These are phyloP conservation scores for Conopomorpha cramerella DNA, from an alignment of 1,140 invertebrate genomes.

Conservation along the genomic window DNA sequence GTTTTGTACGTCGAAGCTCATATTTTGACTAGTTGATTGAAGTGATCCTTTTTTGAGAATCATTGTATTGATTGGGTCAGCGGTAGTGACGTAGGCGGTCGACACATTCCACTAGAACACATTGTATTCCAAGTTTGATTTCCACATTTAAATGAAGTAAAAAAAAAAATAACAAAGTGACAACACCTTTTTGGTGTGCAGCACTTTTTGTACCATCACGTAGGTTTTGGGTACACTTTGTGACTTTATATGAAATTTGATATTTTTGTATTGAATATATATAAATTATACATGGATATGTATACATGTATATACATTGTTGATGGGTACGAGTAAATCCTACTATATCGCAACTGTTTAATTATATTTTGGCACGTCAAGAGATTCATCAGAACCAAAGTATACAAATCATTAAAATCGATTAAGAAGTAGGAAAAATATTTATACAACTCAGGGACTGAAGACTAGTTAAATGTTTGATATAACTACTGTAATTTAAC, in stretches of 20 bases:
- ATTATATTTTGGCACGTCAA: constrained; percentile 58
- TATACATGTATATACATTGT: constrained; percentile 61
- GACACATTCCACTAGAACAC: constrained; percentile 57
- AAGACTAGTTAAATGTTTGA: constrained; percentile 60
- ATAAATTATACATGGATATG: constrained; percentile 61
- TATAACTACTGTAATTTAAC: constrained; percentile 58
- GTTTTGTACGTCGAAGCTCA: constrained; percentile 57
- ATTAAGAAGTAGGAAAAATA: constrained; percentile 58
- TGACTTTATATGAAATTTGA: constrained; percentile 61
- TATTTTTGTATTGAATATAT: constrained; percentile 62
- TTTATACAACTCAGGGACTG: constrained; percentile 59
- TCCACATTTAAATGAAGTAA: constrained; percentile 56
- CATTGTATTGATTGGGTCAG: constrained; percentile 56
- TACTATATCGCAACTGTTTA: constrained; percentile 59
- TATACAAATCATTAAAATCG: constrained; percentile 59
- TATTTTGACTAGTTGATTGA: constrained; percentile 40
- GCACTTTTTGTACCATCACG: constrained; percentile 57
- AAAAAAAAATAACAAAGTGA: constrained; percentile 47
- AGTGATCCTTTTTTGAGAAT: constrained; percentile 59
- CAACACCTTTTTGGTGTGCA: constrained; percentile 43
- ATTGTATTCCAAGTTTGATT: constrained; percentile 56
- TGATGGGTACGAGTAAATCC: constrained; percentile 55
- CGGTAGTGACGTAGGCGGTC: constrained; percentile 52
- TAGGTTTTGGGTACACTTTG: constrained; percentile 62
- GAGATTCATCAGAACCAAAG: constrained; percentile 59